Percentiles rank a stretch among this genome's conserved stretches.
phyloP scores from a whole-genome alignment of 2,888 invertebrate genomes.

The Nezara viridula region DNA sequence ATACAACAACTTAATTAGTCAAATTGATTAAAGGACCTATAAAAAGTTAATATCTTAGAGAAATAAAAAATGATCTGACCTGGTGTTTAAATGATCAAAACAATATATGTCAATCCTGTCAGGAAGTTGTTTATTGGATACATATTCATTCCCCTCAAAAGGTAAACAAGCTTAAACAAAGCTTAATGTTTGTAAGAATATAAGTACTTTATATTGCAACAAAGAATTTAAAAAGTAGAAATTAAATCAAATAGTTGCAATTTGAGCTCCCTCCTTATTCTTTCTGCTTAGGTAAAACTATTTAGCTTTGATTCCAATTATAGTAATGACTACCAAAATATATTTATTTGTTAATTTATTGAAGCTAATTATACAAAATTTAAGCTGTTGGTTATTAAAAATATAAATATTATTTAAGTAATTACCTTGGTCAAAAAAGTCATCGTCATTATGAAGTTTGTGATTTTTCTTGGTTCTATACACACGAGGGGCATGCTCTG shows the following conservation, averaged over 20 bases:
- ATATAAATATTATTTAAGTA: too few species aligned
- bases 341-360: neutral
- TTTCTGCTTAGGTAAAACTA: neutral
- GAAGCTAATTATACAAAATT: too few species aligned
- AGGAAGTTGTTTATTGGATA: slow-evolving; percentile 63
- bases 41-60: neutral
- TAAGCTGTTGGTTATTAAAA: too few species aligned
- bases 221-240: neutral
- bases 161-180: slow-evolving; percentile 39
- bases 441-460: neutral
- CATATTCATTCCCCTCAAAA: slow-evolving; percentile 60
- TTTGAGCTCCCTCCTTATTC: neutral
- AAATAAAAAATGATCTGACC: slow-evolving; percentile 68
- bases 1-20: slow-evolving; percentile 19
- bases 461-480: neutral
- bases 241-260: neutral
- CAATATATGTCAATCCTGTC: slow-evolving; percentile 77
- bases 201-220: neutral
- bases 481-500: neutral
- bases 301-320: neutral
- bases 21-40: neutral
- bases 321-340: neutral
- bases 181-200: neutral
- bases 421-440: slow-evolving; percentile 4
- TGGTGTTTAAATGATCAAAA: slow-evolving; percentile 78